These are phyloP conservation scores for Notodonta ziczac DNA, from an alignment of 2,888 invertebrate genomes.

Conservation along the genomic window DNA sequence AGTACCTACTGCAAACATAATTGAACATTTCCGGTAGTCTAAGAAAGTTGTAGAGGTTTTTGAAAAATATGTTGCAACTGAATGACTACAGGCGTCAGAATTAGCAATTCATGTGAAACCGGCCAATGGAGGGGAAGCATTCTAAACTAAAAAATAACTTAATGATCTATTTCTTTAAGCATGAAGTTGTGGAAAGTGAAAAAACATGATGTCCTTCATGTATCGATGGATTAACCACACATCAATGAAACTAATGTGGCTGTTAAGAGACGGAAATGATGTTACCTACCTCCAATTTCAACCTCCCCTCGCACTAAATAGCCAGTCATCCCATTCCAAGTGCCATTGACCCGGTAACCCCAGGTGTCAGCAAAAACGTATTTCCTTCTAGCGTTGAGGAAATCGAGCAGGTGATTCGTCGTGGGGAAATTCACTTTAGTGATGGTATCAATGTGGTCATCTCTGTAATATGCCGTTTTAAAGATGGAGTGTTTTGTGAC, in stretches of 20 bases:
- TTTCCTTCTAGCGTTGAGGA: conserved; percentile 83
- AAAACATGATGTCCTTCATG: neutral
- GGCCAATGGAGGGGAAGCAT: too few species aligned
- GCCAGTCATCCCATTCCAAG: conserved; percentile 88
- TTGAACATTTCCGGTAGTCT: too few species aligned
- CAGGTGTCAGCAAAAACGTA: conserved; percentile 83
- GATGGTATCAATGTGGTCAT: conserved; percentile 84
- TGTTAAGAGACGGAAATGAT: neutral
- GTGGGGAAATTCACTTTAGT: conserved; percentile 87
- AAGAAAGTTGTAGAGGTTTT: too few species aligned
- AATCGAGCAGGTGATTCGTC: conserved; percentile 83
- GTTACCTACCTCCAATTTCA: conserved; percentile 84
- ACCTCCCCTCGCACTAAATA: conserved; percentile 83
- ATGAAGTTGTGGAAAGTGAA: too few species aligned
- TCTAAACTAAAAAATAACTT: too few species aligned
- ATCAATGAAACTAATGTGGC: too few species aligned
- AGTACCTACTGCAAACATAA: too few species aligned
- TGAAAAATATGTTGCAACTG: neutral
- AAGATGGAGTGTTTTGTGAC: neutral
- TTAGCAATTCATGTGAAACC: too few species aligned
- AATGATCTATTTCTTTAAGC: too few species aligned
- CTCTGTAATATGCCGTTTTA: conserved; percentile 51
- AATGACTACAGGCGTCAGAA: neutral
- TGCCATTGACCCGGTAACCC: conserved; percentile 85
- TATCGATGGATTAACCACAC: too few species aligned